Evolutionary conservation across 2,888 invertebrate genomes (phyloP), one percentile per base, ranked within the genome.

Genomic region (Lasius platythorax): DNA sequence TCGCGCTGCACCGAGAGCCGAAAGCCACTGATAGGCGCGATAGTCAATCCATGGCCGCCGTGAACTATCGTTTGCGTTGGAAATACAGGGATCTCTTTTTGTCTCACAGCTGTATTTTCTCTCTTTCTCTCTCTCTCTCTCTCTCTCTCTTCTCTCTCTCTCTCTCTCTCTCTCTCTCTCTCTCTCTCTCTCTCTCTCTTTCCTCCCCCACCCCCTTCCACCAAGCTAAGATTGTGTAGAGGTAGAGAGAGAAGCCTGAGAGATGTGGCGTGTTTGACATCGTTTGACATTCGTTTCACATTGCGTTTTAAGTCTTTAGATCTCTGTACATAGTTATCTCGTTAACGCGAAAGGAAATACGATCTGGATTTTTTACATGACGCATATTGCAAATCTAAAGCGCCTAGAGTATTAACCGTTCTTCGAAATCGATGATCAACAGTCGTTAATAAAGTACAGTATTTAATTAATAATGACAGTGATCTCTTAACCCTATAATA

Each of bases 221-320:
- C 23, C 23, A 23, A 23, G 23, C 23, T 23, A 23, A 23, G 23
- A 23, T 23, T 23, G 23, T 23, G 23, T 23, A 23, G 23, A 23
- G 23, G 23, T 23, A 23, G 23, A 23, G 37, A 37, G 37, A 37
- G 37, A 5, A 37, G 37, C 0, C 2, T 3, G 37, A 37, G 5
- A 37, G 37, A 37, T 37, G 37, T 37, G 5, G 40, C 67, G 50
- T 53, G 56, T 82, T 88, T 90, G 37, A 37, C 37, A 37, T 37
- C 37, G 37, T 37, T 37, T 37, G 90, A 90, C 90, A 90, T 90
- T 90, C 90, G 90, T 90, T 90, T 90, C 85, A 90, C 90, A 88
- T 89, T 89, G 89, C 63, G 74, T 63, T 68, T 78, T 37, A 75
- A 85, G 82, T 64, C 83, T 46, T 83, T 90, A 37, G 28, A 23